These are phyloP conservation scores for Trichechus manatus DNA, from an alignment of 2,113 vertebrate species.

Conservation along the genomic window DNA sequence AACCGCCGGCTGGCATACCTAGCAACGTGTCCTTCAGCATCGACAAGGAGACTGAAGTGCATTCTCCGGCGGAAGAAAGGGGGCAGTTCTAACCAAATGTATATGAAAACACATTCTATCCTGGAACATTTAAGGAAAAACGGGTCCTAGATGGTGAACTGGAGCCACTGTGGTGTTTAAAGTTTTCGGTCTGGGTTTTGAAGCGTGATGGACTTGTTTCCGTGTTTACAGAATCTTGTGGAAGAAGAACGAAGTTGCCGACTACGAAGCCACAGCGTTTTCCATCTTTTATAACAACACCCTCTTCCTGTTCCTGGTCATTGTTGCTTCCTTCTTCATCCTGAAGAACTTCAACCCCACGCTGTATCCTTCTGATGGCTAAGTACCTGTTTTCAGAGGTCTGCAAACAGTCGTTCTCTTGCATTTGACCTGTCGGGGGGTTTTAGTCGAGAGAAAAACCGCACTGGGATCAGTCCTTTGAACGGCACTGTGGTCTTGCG, in stretches of 20 bases:
- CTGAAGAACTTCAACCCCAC: slow-evolving; percentile 99
- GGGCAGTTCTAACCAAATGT: neutral
- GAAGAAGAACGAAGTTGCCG: slow-evolving; percentile 99
- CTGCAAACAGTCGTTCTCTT: slow-evolving; percentile 45
- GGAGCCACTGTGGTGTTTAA: neutral
- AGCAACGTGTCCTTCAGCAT: neutral
- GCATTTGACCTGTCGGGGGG: neutral
- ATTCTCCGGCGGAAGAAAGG: slow-evolving; percentile 23
- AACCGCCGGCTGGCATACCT: neutral
- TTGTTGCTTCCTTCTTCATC: slow-evolving; percentile 97
- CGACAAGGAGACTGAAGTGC: neutral
- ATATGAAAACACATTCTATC: neutral
- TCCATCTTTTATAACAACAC: slow-evolving; percentile 99
- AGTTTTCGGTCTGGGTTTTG: neutral
- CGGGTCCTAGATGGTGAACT: neutral
- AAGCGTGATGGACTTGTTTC: neutral
- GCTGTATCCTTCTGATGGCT: slow-evolving; percentile 94
- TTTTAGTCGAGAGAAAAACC: slow-evolving; percentile 24
- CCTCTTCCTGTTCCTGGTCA: slow-evolving; percentile 96
- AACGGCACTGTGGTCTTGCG: neutral
- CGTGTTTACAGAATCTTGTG: slow-evolving; percentile 93
- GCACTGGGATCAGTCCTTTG: neutral
- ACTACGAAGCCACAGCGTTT: slow-evolving; percentile 99
- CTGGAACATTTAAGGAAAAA: neutral
- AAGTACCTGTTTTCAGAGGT: neutral